Conservation (phyloP, 2,113 vertebrate genomes). For the Shinisaurus crocodilurus region DNA sequence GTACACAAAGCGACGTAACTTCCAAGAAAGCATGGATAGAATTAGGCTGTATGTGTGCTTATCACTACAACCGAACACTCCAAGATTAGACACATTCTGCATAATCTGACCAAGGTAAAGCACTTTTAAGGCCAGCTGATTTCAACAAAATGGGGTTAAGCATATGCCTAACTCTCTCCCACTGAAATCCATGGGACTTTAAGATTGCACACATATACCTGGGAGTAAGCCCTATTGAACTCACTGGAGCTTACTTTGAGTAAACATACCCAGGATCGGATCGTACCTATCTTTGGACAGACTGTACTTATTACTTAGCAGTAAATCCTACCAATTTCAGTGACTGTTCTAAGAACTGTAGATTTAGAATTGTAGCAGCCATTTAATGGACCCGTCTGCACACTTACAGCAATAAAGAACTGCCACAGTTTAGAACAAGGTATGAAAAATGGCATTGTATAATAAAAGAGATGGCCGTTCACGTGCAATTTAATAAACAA, state of each 20-base stretch:
- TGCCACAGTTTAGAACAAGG: not conserved
- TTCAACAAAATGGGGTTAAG: not conserved
- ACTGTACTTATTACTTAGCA: not conserved
- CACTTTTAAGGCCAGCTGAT: not conserved
- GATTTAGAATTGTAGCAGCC: not conserved
- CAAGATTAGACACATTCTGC: not conserved
- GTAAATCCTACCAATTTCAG: not conserved
- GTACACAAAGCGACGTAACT: not conserved
- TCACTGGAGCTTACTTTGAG: not conserved
- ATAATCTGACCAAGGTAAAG: not conserved
- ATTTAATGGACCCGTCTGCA: not conserved
- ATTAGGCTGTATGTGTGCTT: not conserved
- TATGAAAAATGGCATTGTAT: constrained; percentile 5
- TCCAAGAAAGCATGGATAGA: not conserved
- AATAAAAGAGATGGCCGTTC: not conserved
- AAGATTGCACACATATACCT: not conserved
- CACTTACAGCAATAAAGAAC: not conserved
- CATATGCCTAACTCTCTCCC: not conserved
- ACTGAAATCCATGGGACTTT: not conserved
- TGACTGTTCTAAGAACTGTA: not conserved
- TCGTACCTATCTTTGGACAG: not conserved
- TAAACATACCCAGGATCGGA: not conserved
- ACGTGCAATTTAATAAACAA: constrained; percentile 5
- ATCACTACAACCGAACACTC: not conserved
- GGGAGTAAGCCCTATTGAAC: not conserved